phyloP scores from a whole-genome alignment of 2,113 vertebrate species.

The Phycodurus eques region DNA sequence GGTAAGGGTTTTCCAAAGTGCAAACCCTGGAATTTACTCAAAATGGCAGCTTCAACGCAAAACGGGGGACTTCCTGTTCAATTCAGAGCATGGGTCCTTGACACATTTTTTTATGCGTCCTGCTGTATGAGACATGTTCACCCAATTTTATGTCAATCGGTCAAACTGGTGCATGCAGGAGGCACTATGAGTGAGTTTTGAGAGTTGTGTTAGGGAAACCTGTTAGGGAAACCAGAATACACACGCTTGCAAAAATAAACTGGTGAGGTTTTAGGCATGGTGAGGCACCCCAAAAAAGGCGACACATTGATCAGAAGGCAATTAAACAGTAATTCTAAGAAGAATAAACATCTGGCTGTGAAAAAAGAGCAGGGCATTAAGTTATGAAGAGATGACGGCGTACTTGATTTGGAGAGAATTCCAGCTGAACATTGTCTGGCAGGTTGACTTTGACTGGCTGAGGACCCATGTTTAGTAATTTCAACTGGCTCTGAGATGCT shows the following conservation, averaged over 20 bases:
- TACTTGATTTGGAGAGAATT: slow-evolving; percentile 55
- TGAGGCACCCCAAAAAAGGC: no score
- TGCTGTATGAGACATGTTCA: no score
- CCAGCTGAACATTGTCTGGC: not conserved
- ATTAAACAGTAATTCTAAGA: not conserved
- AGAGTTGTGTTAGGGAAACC: no score
- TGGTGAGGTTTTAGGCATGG: no score
- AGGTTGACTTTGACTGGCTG: slow-evolving; percentile 39
- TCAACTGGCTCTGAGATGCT: slow-evolving; percentile 76
- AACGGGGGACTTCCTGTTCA: not conserved
- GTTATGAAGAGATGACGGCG: not conserved
- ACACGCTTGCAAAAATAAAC: no score
- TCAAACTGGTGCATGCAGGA: no score
- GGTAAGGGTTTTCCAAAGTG: not conserved
- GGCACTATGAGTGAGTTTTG: no score
- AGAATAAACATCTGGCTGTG: not conserved
- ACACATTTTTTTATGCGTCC: no score
- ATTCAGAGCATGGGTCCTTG: no score
- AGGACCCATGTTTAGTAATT: slow-evolving; percentile 78
- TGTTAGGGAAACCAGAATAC: no score
- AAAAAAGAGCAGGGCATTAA: not conserved
- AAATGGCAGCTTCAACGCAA: not conserved
- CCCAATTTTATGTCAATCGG: no score
- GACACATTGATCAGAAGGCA: not conserved
- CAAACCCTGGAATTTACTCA: not conserved